These are phyloP conservation scores for Oreochromis grahami DNA, from an alignment of 2,797 vertebrate genomes.

Conservation along the genomic window DNA sequence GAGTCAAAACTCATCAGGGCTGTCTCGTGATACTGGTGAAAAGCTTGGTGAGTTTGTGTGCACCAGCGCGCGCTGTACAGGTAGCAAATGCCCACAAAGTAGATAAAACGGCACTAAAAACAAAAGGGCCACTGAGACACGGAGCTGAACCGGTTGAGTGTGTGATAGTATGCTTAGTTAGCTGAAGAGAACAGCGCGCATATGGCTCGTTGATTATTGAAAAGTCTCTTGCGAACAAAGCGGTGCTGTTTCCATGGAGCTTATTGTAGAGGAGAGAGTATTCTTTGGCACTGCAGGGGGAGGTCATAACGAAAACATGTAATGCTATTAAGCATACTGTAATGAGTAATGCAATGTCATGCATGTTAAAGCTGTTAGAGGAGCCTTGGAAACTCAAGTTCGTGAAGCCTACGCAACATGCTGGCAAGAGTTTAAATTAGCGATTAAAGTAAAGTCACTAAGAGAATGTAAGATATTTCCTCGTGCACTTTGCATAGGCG, in stretches of 20 bases:
- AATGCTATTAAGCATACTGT: background rate
- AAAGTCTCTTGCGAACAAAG: slow-evolving; percentile 34
- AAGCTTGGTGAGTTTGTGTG: background rate
- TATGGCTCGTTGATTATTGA: slow-evolving; percentile 43
- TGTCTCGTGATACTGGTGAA: background rate
- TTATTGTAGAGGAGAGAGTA: slow-evolving; percentile 8
- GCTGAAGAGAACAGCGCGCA: slow-evolving; percentile 21
- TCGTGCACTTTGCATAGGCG: background rate
- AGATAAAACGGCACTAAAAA: slow-evolving; percentile 8
- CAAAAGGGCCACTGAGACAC: slow-evolving; percentile 17
- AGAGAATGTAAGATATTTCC: background rate
- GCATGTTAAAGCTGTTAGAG: background rate
- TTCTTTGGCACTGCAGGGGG: background rate
- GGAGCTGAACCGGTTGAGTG: slow-evolving; percentile 9
- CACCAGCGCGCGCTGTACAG: background rate
- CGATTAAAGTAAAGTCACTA: background rate
- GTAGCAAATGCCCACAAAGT: background rate
- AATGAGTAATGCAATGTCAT: background rate
- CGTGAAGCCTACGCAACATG: background rate
- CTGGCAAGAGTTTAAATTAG: background rate
- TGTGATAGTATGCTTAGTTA: slow-evolving; percentile 22
- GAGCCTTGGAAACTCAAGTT: background rate
- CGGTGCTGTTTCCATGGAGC: slow-evolving; percentile 23
- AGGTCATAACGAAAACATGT: slow-evolving; percentile 17
- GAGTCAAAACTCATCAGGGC: slow-evolving; percentile 27